Evolutionary conservation across 2,797 vertebrate species (phyloP), one percentile per base, ranked within the genome.

Genomic region (Apogon talboti): DNA sequence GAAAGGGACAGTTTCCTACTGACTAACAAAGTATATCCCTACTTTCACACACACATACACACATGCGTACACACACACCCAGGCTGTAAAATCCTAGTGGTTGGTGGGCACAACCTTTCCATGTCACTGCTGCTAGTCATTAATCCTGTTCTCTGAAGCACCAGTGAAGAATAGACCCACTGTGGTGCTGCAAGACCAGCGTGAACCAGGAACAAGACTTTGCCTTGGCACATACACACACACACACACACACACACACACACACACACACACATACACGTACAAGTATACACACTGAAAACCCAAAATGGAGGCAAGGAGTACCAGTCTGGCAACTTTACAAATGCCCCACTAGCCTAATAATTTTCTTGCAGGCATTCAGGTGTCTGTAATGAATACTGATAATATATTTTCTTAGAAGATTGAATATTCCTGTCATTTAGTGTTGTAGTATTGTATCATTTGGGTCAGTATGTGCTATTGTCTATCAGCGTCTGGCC

Each of bases 131-230:
- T 6, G 56, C 71, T 74, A 81, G 81, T 79, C 83, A 83, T 85
- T 88, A 75, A 86, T 88, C 77, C 70, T 90, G 65, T 67, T 81
- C 62, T 83, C 66, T 69, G 78, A 89, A 82, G 79, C 82, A 71
- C 13, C 63, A 15, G 21, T 69, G 81, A 83, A 84, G 84, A 88
- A 87, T 82, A 77, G 79, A 80, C 28, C 46, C 76, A 76, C 75
- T 86, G 85, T 84, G 69, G 57, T 76, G 64, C 71, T 59, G 70
- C 51, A 67, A 71, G 75, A 79, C 71, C 51, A 46, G 77, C 74
- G 66, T 48, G 47, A 84, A 84, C 69, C 78, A 87, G 67, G 76
- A 83, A 79, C 77, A 87, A 70, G 81, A 77, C 78, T 61, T 76
- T 56, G 41, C 24, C 24, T 28, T 76, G 55, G 61, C 76, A n/a